Base-by-base conservation (phyloP, 2,888 invertebrate species). In the Trichogramma evanescens region DNA sequence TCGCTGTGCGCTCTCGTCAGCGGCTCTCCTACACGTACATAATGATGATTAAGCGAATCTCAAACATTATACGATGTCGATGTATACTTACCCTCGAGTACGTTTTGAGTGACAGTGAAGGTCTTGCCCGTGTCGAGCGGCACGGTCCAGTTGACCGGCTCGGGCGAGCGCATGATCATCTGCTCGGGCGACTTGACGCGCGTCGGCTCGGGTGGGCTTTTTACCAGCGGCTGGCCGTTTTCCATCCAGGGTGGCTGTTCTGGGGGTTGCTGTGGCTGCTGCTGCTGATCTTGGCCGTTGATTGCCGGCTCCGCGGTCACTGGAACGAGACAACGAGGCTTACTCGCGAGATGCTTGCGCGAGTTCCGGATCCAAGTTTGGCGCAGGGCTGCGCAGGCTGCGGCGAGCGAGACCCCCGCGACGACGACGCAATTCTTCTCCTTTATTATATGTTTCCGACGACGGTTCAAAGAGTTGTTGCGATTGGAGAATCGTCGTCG, bases 131-230 rank as follows among this genome's bases (percentile, higher is more conserved):
- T 94, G 80, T 95, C 94, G 73, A 94, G 83, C 58, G 94, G 93
- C 63, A 94, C 93, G 55, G 93, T 94, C 94, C 94, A 95, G 80
- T 93, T 93, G 71, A 94, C 94, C 56, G 94, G 94, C 80, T 94
- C 94, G 9, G 94, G 94, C 26, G 93, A 93, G 68, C 92, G 85
- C 88, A 93, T 91, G 76, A 93, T 86, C 80, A 93, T 90, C 78
- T 93, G 91, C 76, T 94, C 94, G 1, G 94, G 94, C 8, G 93
- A 93, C 80, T 94, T 95, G 64, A 94, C 93, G 72, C 94, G 82
- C 51, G 94, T 95, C 50, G 94, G 93, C 74, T 95, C 94, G 52
- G 94, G 93, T 0, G 94, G 94, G 26, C 93, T 93, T 79, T 94
- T 94, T 41, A 94, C 91, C 68, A 93, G 87, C 50, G 88, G 88